Conservation (phyloP, 1,140 invertebrate species). For the Heliothis subflexa region DNA sequence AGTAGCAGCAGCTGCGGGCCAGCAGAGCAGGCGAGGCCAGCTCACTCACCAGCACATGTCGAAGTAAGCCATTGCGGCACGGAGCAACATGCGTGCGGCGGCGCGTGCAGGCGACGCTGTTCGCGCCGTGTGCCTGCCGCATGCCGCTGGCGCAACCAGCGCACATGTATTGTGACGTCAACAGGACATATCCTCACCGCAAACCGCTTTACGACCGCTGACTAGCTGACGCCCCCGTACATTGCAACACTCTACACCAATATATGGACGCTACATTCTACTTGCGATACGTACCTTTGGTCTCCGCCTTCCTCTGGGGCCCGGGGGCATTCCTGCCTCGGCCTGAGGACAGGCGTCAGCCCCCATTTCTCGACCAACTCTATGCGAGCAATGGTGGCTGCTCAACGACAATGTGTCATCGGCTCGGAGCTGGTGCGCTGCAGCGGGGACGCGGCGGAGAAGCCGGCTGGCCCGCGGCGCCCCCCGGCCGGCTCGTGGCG, state of each 20-base stretch:
- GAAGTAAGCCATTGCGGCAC: slow-evolving; percentile 79
- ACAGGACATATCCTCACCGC: slow-evolving; percentile 67
- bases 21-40: slow-evolving; percentile 40
- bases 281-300: slow-evolving; percentile 87
- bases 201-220: slow-evolving; percentile 61
- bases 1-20: slow-evolving; percentile 53
- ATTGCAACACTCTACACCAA: slow-evolving; percentile 15
- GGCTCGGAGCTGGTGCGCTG: slow-evolving; percentile 71
- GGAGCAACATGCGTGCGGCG: slow-evolving; percentile 58
- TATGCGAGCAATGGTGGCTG: slow-evolving; percentile 97
- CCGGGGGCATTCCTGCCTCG: slow-evolving; percentile 96
- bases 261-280: slow-evolving; percentile 24
- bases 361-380: slow-evolving; percentile 98
- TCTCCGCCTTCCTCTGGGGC: slow-evolving; percentile 90
- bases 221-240: slow-evolving; percentile 44
- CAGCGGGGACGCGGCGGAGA: slow-evolving; percentile 67
- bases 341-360: slow-evolving; percentile 97
- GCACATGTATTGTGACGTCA: slow-evolving; percentile 67
- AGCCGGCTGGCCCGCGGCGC: slow-evolving; percentile 79
- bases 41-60: slow-evolving; percentile 84
- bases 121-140: slow-evolving; percentile 54
- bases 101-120: slow-evolving; percentile 49
- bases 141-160: slow-evolving; percentile 43
- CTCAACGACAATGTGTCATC: slow-evolving; percentile 81
- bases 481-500: slow-evolving; percentile 72